Conservation (phyloP, 2,113 vertebrate genomes). For the Ciconia maguari region DNA sequence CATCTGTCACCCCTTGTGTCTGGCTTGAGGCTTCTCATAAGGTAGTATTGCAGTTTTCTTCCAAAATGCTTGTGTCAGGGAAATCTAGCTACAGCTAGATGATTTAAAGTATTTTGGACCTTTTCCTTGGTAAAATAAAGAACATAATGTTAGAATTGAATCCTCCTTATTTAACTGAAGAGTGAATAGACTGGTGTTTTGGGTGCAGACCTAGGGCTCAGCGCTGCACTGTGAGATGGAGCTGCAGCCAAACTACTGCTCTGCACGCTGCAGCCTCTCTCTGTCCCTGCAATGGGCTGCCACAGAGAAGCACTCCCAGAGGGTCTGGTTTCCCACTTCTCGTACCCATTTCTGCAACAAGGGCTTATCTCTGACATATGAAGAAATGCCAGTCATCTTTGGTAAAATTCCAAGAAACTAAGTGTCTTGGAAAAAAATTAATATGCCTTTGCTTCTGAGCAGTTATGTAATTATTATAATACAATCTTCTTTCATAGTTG, state of each 20-base stretch:
- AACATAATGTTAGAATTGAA: neutral
- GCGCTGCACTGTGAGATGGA: rapidly evolving
- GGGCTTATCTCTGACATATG: neutral
- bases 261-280: neutral
- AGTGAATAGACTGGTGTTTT: neutral
- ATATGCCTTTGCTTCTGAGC: neutral
- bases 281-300: neutral
- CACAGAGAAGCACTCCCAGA: neutral
- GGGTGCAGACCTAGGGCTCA: neutral
- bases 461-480: neutral
- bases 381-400: neutral
- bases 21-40: neutral
- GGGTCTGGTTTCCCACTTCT: neutral
- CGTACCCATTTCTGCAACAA: neutral
- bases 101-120: neutral
- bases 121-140: neutral
- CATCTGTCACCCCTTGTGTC: neutral
- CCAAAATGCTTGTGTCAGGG: neutral
- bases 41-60: neutral
- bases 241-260: neutral
- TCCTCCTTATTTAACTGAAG: neutral
- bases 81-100: neutral
- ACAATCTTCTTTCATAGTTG: neutral
- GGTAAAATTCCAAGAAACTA: neutral
- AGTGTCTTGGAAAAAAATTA: neutral